These are phyloP conservation scores for Bombycilla garrulus DNA, from an alignment of 2,113 vertebrate species.

Conservation along the genomic window DNA sequence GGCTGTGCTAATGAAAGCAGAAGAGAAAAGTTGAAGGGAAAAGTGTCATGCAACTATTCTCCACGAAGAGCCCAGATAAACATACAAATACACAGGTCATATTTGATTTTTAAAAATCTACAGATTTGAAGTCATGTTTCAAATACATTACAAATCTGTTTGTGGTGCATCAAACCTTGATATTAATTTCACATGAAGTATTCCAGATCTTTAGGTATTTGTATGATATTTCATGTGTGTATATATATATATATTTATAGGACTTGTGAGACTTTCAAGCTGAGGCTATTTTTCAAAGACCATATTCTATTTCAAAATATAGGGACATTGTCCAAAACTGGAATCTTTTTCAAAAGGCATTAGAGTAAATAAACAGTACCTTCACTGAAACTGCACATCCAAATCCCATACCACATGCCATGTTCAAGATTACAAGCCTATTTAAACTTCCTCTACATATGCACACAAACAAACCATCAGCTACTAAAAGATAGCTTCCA, in stretches of 20 bases:
- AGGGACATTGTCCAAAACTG: not conserved
- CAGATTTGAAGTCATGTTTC: not conserved
- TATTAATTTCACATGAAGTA: not conserved
- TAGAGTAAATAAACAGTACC: not conserved
- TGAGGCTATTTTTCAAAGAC: not conserved
- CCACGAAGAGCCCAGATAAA: not conserved
- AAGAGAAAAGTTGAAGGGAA: not conserved
- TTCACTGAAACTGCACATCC: not conserved
- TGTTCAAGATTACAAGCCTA: not conserved
- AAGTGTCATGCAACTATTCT: not conserved
- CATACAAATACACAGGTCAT: not conserved
- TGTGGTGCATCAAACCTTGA: not conserved
- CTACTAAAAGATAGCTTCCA: not conserved
- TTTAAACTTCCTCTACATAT: not conserved
- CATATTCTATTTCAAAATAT: not conserved
- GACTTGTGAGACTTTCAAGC: not conserved
- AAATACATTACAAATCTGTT: not conserved
- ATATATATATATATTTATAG: not conserved
- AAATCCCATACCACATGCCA: not conserved
- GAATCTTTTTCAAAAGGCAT: not conserved
- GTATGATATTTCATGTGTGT: not conserved
- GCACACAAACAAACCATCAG: not conserved
- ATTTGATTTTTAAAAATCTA: not conserved
- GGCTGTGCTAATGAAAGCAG: not conserved
- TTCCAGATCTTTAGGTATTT: not conserved